Conservation (phyloP, 2,888 invertebrate species). For the Subacronicta megacephala region DNA sequence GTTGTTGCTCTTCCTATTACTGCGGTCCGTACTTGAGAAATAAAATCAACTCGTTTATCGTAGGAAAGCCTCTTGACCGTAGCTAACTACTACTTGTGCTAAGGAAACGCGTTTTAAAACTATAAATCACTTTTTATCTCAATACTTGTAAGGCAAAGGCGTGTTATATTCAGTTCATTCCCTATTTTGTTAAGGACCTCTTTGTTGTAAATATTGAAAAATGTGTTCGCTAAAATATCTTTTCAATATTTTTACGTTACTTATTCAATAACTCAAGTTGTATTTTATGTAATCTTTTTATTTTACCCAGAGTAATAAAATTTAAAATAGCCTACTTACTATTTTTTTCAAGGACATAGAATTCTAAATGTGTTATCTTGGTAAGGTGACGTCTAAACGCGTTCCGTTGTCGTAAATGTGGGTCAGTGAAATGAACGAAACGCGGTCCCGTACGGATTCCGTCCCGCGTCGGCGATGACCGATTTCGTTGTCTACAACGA, state of each 20-base stretch:
- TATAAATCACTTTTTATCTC: slow-evolving; percentile 52
- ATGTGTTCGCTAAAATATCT: no score
- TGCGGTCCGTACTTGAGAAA: slow-evolving; percentile 72
- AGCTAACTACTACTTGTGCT: slow-evolving; percentile 41
- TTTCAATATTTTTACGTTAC: not conserved
- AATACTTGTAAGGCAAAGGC: slow-evolving; percentile 30
- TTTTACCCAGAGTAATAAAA: slow-evolving; percentile 2
- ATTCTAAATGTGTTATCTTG: slow-evolving; percentile 53
- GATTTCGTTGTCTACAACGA: slow-evolving; percentile 78
- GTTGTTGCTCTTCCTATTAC: slow-evolving; percentile 87
- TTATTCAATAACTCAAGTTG: no score
- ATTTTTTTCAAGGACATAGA: slow-evolving; percentile 59
- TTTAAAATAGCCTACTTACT: slow-evolving; percentile 5
- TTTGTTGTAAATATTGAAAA: not conserved
- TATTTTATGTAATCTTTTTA: not conserved
- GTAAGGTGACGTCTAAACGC: slow-evolving; percentile 59
- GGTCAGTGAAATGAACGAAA: slow-evolving; percentile 89
- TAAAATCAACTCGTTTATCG: slow-evolving; percentile 71
- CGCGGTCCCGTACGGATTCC: slow-evolving; percentile 86
- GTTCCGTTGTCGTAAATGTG: slow-evolving; percentile 75
- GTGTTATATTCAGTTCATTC: slow-evolving; percentile 10
- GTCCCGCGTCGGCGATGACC: slow-evolving; percentile 80
- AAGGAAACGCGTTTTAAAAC: slow-evolving; percentile 51
- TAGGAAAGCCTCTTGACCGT: slow-evolving; percentile 67
- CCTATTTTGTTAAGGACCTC: not conserved